These are phyloP conservation scores for Theropithecus gelada DNA, from an alignment of 2,113 vertebrate species.

Conservation along the genomic window DNA sequence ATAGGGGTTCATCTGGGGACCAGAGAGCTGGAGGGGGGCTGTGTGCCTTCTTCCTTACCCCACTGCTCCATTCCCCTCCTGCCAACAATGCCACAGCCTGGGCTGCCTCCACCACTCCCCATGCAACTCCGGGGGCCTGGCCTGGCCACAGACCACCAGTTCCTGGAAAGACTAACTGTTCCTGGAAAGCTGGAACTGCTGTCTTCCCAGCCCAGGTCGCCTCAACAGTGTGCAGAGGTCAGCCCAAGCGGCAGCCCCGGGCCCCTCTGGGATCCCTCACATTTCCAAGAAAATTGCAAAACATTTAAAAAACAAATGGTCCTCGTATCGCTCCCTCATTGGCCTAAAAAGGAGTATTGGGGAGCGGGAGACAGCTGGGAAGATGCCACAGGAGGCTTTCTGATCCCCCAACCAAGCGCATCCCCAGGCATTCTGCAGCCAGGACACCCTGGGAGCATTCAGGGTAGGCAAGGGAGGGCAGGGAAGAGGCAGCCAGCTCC, in stretches of 20 bases:
- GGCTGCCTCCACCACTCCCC: not conserved
- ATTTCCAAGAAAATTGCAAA: conserved; percentile 72
- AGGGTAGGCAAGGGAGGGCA: accelerated
- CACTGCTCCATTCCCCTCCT: not conserved
- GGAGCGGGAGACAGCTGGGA: accelerated
- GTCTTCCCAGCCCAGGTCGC: not conserved
- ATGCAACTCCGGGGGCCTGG: not conserved
- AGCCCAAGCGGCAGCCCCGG: not conserved
- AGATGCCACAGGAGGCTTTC: not conserved
- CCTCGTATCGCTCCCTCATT: not conserved
- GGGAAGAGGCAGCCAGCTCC: accelerated
- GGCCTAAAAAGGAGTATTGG: conserved; percentile 2
- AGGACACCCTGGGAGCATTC: too few species aligned
- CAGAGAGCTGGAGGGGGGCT: not conserved
- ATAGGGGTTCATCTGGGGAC: accelerated
- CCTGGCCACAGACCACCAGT: not conserved
- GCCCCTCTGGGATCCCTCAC: not conserved
- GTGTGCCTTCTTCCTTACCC: accelerated
- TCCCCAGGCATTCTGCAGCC: not conserved
- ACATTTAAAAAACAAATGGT: conserved; percentile 32
- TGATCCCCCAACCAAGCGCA: not conserved
- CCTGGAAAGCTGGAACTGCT: conserved; percentile 33
- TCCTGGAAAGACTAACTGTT: conserved; percentile 54
- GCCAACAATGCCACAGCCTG: not conserved
- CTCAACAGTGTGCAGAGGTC: not conserved